Percentiles rank a stretch among this genome's conserved stretches.
These are phyloP conservation scores for Cheilosia impressa DNA, from an alignment of 2,888 invertebrate species.

Conservation along the genomic window DNA sequence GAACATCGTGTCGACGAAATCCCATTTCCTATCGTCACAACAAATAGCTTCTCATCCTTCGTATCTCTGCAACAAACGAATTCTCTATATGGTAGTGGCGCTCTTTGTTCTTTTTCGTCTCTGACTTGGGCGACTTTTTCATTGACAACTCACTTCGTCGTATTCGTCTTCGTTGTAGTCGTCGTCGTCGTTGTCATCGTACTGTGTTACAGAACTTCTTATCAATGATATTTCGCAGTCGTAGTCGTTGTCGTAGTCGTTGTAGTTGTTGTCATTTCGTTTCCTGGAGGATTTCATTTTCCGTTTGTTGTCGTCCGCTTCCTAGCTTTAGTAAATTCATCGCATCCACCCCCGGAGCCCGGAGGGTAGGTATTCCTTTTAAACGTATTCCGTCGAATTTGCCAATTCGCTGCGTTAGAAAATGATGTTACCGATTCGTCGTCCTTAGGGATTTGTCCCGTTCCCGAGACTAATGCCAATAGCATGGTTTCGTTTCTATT, in stretches of 20 bases:
- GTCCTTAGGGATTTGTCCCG: slow-evolving; percentile 22
- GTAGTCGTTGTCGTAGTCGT: neutral
- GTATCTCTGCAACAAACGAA: slow-evolving; percentile 10
- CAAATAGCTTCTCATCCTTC: slow-evolving; percentile 49
- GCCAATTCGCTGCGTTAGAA: slow-evolving; percentile 43
- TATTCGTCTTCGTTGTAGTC: neutral
- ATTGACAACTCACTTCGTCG: slow-evolving; percentile 54
- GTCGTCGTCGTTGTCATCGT: neutral
- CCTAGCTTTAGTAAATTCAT: neutral
- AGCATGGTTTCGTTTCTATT: slow-evolving; percentile 28
- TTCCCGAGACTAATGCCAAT: slow-evolving; percentile 24
- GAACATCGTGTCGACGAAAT: slow-evolving; percentile 31
- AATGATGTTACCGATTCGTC: slow-evolving; percentile 41
- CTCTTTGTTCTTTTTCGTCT: slow-evolving; percentile 10
- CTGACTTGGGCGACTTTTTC: slow-evolving; percentile 20
- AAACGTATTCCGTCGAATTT: slow-evolving; percentile 31
- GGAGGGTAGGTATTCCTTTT: neutral
- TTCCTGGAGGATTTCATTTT: slow-evolving; percentile 39
- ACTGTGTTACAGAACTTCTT: slow-evolving; percentile 25
- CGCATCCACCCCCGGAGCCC: neutral
- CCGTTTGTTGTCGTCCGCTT: slow-evolving; percentile 14
- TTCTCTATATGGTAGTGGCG: neutral
- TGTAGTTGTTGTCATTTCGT: slow-evolving; percentile 26
- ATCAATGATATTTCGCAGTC: slow-evolving; percentile 9
- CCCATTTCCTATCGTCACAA: slow-evolving; percentile 54